Conservation (phyloP, 2,113 vertebrate genomes). For the Oostethus manadensis region DNA sequence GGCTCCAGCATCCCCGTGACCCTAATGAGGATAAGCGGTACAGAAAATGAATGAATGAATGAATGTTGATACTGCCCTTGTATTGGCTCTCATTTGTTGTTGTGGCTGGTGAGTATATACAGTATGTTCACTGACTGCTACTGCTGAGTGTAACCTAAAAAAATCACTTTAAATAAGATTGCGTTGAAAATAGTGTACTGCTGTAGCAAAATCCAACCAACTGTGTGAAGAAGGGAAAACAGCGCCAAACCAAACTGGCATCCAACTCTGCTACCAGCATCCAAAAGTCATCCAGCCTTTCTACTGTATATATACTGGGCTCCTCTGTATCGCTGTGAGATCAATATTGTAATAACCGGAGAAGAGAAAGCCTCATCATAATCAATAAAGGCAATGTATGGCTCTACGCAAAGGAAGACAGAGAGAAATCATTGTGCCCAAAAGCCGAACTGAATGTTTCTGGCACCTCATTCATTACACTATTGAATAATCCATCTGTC, state of each 20-base stretch:
- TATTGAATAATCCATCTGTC: conserved; percentile 68
- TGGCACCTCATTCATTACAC: conserved; percentile 67
- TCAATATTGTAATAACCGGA: conserved; percentile 71
- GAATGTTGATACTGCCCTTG: background rate
- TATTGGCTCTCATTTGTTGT: background rate
- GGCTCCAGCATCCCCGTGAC: no score
- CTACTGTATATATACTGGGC: conserved; percentile 11
- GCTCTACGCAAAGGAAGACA: conserved; percentile 48
- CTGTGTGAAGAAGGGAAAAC: background rate
- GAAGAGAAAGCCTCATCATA: conserved; percentile 63
- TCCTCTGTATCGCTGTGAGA: conserved; percentile 47
- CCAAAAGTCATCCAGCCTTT: conserved; percentile 17
- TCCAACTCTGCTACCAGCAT: conserved; percentile 12
- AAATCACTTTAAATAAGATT: background rate
- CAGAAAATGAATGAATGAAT: background rate
- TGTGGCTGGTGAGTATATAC: background rate
- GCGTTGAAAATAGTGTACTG: background rate
- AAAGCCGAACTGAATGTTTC: conserved; percentile 56
- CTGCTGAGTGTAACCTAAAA: background rate
- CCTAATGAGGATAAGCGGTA: no score
- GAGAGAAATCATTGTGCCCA: conserved; percentile 63
- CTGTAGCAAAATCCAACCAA: background rate
- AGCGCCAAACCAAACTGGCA: background rate
- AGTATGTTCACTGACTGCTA: background rate
- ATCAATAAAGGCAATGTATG: conserved; percentile 64